Base-by-base conservation (phyloP, 2,113 vertebrate genomes). In the Muntiacus reevesi region DNA sequence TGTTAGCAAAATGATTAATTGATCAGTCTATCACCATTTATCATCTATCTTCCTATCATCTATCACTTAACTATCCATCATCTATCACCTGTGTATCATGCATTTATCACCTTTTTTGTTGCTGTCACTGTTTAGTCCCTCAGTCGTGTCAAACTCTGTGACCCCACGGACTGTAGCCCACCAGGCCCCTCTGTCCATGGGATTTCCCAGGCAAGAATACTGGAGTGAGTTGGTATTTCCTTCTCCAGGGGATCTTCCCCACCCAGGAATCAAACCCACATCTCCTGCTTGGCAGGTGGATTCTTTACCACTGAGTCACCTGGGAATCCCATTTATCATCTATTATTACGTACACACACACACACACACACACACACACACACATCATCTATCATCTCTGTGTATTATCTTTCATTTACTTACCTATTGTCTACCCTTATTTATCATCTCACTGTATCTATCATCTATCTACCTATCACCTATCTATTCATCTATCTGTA, bases 21-120 rank as follows among this genome's bases (percentile, higher is more conserved):
- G 12, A 1, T 8, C 2, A 1, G 21, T 9, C 21, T 8, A 0
- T 55, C 81, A 2, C 40, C 54, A 14, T 21, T 10, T 28, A 3
- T 33, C 11, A 5, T 50, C 50, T 33, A 7, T 33, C 83, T 87
- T 4, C 17, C 43, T 36, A 15, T 50, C 40, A 15, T 60, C 45
- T 28, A 7, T 76, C 62, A 23, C 27, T 1, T 47, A 30, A 2
- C 27, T 79, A 0, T 30, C 19, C 17, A 12, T 21, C n/a, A 1
- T 6, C 57, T 12, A 2, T 59, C 74, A 9, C 16, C 43, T 57
- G 7, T 25, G 60, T 62, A 4, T 33, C 60, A 15, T 6, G 71
- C 6, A 7, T 27, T 40, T 14, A 27, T 15, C 40, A 27, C 71
- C 23, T 43, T 43, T 43, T 9, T 3, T 43, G 71, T 15, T 76